Evolutionary conservation across 2,113 vertebrate species (phyloP), one percentile per base, ranked within the genome.

Genomic region (Dicentrarchus labrax): DNA sequence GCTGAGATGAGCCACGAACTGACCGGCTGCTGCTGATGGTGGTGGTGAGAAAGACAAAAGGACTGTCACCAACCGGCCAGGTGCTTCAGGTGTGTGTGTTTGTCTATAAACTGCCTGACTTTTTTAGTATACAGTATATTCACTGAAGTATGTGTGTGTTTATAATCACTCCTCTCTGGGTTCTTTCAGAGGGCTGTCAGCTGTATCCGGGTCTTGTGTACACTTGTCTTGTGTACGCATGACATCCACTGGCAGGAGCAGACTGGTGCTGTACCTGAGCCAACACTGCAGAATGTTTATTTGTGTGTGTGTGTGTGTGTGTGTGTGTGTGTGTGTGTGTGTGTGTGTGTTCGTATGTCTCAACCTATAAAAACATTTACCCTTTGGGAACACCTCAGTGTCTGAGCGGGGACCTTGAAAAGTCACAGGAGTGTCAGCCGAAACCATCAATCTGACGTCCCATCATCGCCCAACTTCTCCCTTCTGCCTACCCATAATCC

Each of bases 121-220:
- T 39, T 59, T 71, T 43, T 11, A 4, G 41, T 43, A 24, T 21
- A 61, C 4, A 39, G 45, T 39, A 13, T 51, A 70, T 59, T 47
- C 75, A 67, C 36, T 56, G 53, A 64, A 41, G 72, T 66, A 30
- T 54, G 59, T 79, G 72, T 75, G 67, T 86, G 70, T 82, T 85
- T 80, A 79, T 86, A 72, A 78, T 85, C 78, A 76, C 68, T 75
- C 54, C 56, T 84, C 70, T 50, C 72, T 64, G 38, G 67, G 60
- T 85, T 68, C 88, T 82, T 64, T 78, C 76, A 78, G 57, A 57
- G 50, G 5, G 76, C 80, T 87, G 83, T 85, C 88, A 86, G 79
- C 57, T 78, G 57, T 21, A 76, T 74, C 65, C 19, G 9, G 65
- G 53, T 39, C 53, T 74, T 61, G 61, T 70, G 72, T 76, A 87